Evolutionary conservation across 1,140 invertebrate genomes (phyloP).

Genomic region (Phthorimaea operculella): DNA sequence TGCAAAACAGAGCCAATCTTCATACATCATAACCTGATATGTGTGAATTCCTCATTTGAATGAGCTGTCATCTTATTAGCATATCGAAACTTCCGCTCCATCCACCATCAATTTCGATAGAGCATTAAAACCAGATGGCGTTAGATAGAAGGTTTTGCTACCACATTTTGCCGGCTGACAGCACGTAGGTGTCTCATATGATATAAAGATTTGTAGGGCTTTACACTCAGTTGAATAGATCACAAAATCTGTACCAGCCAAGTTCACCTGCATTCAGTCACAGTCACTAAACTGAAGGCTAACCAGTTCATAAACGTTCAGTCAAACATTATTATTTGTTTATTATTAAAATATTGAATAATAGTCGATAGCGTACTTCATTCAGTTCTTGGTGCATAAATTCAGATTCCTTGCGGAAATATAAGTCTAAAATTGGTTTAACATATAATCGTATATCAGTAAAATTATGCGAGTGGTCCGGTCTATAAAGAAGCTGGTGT

Average conservation of each 20-base stretch:
- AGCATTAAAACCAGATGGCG: neutral
- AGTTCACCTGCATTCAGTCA: constrained; percentile 40
- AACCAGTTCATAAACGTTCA: constrained; percentile 30
- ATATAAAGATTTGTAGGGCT: neutral
- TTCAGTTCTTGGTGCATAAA: constrained; percentile 13
- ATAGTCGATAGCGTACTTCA: constrained; percentile 13
- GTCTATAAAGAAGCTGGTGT: constrained; percentile 52
- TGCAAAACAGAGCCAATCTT: constrained; percentile 18
- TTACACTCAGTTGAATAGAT: neutral
- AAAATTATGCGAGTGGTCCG: constrained; percentile 44
- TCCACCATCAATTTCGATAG: too few species aligned
- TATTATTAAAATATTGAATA: constrained; percentile 13
- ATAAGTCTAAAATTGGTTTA: constrained; percentile 30
- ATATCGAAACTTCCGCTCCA: too few species aligned
- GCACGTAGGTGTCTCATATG: neutral
- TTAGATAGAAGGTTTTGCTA: neutral
- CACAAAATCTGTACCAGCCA: constrained; percentile 19
- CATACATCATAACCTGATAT: constrained; percentile 18
- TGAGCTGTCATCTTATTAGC: too few species aligned
- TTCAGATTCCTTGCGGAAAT: neutral
- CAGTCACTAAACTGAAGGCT: constrained; percentile 33
- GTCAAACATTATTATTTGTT: neutral
- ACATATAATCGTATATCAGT: constrained; percentile 39
- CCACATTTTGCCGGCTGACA: neutral
- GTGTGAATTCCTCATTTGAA: too few species aligned